Conservation (phyloP, 2,113 vertebrate genomes). For the Plotosus lineatus region DNA sequence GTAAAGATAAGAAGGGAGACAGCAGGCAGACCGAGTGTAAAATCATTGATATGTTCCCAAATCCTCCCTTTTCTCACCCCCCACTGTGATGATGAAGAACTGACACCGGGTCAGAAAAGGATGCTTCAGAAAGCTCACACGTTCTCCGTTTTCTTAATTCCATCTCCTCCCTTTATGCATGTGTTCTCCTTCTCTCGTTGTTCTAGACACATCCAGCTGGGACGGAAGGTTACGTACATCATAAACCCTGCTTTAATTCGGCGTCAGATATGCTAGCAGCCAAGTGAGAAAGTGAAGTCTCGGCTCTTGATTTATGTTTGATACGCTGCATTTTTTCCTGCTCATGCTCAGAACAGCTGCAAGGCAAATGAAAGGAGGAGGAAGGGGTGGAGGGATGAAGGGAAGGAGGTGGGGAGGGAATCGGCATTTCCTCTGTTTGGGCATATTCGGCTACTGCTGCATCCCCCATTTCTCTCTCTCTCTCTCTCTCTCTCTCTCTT, state of each 20-base stretch:
- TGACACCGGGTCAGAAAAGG: background rate
- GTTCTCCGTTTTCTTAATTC: background rate
- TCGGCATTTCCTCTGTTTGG: constrained; percentile 52
- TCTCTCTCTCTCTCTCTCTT: constrained; percentile 25
- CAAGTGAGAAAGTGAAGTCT: constrained; percentile 25
- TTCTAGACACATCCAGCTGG: constrained; percentile 26
- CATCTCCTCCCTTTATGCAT: constrained; percentile 20
- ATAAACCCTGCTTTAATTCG: constrained; percentile 53
- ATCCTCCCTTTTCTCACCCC: constrained; percentile 16
- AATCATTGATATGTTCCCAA: constrained; percentile 2
- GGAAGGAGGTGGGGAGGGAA: constrained; percentile 2
- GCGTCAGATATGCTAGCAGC: constrained; percentile 41
- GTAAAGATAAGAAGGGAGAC: background rate
- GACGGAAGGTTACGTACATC: constrained; percentile 27
- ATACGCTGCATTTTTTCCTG: constrained; percentile 52
- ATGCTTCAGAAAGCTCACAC: constrained; percentile 2
- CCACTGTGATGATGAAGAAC: constrained; percentile 26
- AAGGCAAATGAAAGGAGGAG: constrained; percentile 40
- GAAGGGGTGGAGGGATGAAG: background rate
- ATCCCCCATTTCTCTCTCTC: constrained; percentile 31
- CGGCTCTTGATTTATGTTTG: constrained; percentile 57
- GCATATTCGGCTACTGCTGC: constrained; percentile 49
- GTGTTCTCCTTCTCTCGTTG: constrained; percentile 22
- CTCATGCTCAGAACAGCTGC: constrained; percentile 58
- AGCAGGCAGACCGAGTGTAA: background rate